phyloP scores from a whole-genome alignment of 1,140 invertebrate genomes.

The Eufriesea mexicana region DNA sequence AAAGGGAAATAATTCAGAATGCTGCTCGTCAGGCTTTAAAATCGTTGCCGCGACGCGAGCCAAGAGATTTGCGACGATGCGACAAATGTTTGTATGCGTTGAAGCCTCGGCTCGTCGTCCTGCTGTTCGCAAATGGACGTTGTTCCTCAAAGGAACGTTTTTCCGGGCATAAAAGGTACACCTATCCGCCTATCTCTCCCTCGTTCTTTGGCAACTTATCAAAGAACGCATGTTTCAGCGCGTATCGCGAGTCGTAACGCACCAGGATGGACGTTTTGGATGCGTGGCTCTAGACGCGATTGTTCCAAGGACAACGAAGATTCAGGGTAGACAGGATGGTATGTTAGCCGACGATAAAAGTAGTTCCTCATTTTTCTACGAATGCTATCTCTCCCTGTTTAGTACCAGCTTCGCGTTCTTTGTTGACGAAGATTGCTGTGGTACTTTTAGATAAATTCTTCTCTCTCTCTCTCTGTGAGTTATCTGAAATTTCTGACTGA shows the following conservation, averaged over 20 bases:
- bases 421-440: neutral
- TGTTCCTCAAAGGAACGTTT: slow-evolving; percentile 46
- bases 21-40: slow-evolving; percentile 10
- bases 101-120: slow-evolving; percentile 24
- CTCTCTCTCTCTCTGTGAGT: too few relatives aligned
- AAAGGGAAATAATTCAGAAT: slow-evolving; percentile 40
- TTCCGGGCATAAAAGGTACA: neutral
- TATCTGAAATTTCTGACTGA: too few relatives aligned
- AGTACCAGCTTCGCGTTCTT: too few relatives aligned
- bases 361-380: neutral
- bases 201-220: slow-evolving; percentile 34
- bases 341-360: neutral
- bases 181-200: neutral
- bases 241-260: too few relatives aligned
- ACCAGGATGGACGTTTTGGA: neutral
- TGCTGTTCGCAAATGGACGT: slow-evolving; percentile 28
- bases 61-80: slow-evolving; percentile 31
- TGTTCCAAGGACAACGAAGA: neutral
- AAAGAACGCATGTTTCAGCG: slow-evolving; percentile 1
- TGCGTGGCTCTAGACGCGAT: neutral
- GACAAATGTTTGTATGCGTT: neutral
- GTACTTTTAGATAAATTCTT: neutral
- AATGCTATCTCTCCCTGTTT: neutral
- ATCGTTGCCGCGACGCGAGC: neutral
- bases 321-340: neutral